phyloP scores from a whole-genome alignment of 53 echinoderm and acorn worm genomes.

The Zoroaster sp. region DNA sequence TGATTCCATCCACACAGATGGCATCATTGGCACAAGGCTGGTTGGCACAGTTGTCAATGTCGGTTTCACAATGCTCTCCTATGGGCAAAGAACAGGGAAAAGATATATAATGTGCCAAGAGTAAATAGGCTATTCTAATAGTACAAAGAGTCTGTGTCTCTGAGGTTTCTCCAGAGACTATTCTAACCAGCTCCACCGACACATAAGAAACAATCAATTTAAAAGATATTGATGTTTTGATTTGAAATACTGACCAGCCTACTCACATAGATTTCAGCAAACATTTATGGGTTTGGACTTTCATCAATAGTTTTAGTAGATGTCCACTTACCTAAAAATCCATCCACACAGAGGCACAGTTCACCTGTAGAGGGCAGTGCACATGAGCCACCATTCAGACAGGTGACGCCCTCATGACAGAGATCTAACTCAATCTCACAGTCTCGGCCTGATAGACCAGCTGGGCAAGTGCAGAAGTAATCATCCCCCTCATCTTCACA shows the following conservation, averaged over 20 bases:
- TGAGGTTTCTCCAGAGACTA: background rate
- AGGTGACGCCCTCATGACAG: conserved; percentile 48
- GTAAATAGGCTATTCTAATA: background rate
- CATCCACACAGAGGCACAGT: conserved; percentile 14
- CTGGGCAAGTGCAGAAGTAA: conserved; percentile 62
- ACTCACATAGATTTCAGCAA: too few relatives aligned
- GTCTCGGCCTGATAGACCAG: conserved; percentile 51
- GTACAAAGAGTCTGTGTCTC: too few relatives aligned
- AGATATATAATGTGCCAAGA: background rate
- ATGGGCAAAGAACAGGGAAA: background rate
- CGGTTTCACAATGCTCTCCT: conserved; percentile 36
- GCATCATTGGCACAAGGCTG: conserved; percentile 26
- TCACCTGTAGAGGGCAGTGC: conserved; percentile 15
- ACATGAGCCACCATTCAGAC: conserved; percentile 59
- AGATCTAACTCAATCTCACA: conserved; percentile 65
- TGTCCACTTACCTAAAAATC: conserved; percentile 25
- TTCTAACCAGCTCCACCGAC: background rate
- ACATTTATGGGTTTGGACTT: background rate
- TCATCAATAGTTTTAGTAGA: too few relatives aligned
- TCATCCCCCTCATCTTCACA: conserved; percentile 62
- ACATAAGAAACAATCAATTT: too few relatives aligned
- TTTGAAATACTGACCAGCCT: too few relatives aligned
- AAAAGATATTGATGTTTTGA: too few relatives aligned
- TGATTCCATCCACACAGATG: conserved; percentile 15
- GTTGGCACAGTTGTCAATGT: conserved; percentile 28